phyloP scores from a whole-genome alignment of 1,140 invertebrate genomes.

The Brachionus calyciflorus region DNA sequence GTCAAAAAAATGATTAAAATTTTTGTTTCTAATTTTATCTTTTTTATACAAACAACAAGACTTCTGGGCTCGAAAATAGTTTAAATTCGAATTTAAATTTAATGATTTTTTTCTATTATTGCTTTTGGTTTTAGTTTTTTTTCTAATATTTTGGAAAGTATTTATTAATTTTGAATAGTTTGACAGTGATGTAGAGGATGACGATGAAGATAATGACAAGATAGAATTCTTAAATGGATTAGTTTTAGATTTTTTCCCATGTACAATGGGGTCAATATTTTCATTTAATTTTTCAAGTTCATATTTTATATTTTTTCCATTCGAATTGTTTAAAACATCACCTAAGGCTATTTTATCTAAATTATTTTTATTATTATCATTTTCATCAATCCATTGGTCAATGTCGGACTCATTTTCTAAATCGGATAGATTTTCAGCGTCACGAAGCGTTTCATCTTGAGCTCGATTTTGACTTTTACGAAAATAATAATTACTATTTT shows the following conservation, averaged over 20 bases:
- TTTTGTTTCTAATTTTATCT: not conserved
- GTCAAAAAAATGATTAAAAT: constrained; percentile 3
- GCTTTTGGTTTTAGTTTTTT: constrained; percentile 14
- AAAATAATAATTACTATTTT: not conserved
- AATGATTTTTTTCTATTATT: not conserved
- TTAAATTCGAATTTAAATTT: constrained; percentile 1
- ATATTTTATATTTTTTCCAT: not conserved
- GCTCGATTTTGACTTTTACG: not conserved
- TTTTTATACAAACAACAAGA: constrained; percentile 31
- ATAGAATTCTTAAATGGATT: constrained; percentile 26
- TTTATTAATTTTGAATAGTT: constrained; percentile 39
- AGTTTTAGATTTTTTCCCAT: not conserved
- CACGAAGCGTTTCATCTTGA: constrained; percentile 36
- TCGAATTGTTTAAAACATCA: too few species aligned
- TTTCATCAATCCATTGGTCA: constrained; percentile 27
- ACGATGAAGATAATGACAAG: constrained; percentile 25
- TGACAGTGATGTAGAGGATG: constrained; percentile 12
- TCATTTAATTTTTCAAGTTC: constrained; percentile 9
- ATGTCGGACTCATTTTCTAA: constrained; percentile 6
- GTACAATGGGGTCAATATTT: not conserved
- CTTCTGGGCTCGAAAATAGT: too few species aligned
- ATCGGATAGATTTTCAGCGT: constrained; percentile 39
- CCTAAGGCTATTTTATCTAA: not conserved
- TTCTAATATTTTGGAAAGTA: not conserved
- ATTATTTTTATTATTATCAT: not conserved